Conservation (phyloP, 2,113 vertebrate genomes). For the Polypterus senegalus region DNA sequence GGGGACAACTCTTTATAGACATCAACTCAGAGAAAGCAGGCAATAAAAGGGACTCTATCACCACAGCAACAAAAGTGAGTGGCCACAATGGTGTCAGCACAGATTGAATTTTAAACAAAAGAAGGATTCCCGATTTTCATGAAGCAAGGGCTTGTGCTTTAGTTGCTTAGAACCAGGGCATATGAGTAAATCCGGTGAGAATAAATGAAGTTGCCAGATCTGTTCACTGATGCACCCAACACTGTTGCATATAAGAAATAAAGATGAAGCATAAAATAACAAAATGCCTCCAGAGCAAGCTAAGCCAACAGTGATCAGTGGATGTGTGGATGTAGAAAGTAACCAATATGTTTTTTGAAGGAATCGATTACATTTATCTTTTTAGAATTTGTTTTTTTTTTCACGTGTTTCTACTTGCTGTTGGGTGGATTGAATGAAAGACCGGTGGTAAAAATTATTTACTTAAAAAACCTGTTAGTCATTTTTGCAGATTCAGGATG, state of each 20-base stretch:
- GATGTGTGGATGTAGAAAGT: neutral
- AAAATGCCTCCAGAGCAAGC: slow-evolving; percentile 5
- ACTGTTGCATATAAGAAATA: slow-evolving; percentile 1
- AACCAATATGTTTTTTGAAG: neutral
- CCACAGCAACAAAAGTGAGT: neutral
- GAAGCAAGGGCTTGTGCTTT: slow-evolving; percentile 11
- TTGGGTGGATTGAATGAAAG: no score
- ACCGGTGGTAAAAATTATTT: no score
- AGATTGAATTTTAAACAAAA: neutral
- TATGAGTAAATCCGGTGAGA: slow-evolving; percentile 16
- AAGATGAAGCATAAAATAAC: slow-evolving; percentile 3
- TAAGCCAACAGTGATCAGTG: neutral
- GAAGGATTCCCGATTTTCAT: slow-evolving; percentile 8
- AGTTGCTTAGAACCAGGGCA: slow-evolving; percentile 21
- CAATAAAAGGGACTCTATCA: slow-evolving; percentile 4
- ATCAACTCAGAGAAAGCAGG: neutral
- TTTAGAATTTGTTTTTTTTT: no score
- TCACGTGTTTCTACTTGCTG: no score
- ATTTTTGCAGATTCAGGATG: no score
- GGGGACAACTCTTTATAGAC: slow-evolving; percentile 4
- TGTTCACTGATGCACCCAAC: slow-evolving; percentile 7
- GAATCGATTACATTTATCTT: no score
- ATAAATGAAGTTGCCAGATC: slow-evolving; percentile 15
- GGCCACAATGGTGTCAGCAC: neutral
- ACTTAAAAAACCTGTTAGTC: no score